Evolutionary conservation across 2,888 invertebrate species (phyloP), one percentile per base, ranked within the genome.

Genomic region (Cephus runcator): DNA sequence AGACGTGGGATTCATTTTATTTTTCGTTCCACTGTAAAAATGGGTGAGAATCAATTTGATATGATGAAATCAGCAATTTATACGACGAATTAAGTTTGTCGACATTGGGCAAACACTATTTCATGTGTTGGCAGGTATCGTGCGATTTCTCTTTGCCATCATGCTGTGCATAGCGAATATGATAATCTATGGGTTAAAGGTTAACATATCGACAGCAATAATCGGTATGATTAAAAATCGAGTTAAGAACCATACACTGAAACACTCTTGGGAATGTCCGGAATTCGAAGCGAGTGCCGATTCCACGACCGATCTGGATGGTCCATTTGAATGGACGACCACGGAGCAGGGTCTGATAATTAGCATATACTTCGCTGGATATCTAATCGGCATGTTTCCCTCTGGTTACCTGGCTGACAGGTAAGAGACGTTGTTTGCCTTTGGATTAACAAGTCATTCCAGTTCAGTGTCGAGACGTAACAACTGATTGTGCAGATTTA

Each of bases 161-260:
- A 91, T 91, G 91, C 85, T 91, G 34, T 91, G 89, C 87, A 85
- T 90, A 56, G 91, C 91, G 73, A 91, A 91, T 81, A 90, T 90
- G 90, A 91, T 91, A 76, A 89, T 91, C 79, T 91, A 91, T 75
- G 91, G 90, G 0, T 78, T 88, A 34, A 91, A 91, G 78, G 88
- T 91, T 4, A 91, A 91, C 78, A 88, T 91, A 12, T 83, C 90
- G 4, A 88, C 87, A 15, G 83, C 90, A 0, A 88, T 91, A 34
- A 88, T 90, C 68, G 91, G 90, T 3, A 91, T 91, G 91, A 87
- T 89, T 81, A 11, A 82, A 76, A 12, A 23, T 1, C 30, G n/a
- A 12, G 15, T 11, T 9, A 12, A 40, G 15, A 11, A 31, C 31
- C 11, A 12, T 4, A 11, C 81, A 82, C 31, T 15, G 69, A 75